phyloP scores from a whole-genome alignment of 1,140 invertebrate species.

The Agrypnia vestita region DNA sequence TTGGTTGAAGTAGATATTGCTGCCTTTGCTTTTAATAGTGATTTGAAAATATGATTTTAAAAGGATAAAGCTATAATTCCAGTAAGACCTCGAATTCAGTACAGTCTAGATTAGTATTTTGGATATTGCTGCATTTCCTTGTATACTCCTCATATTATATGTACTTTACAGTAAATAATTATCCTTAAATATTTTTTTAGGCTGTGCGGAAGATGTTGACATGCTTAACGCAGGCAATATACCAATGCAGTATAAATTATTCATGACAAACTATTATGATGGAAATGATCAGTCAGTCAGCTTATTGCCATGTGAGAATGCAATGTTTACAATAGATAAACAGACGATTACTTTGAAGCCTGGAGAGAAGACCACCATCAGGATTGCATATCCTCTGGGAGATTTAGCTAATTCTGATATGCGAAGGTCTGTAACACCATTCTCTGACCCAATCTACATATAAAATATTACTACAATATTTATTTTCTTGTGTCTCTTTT shows the following conservation, averaged over 20 bases:
- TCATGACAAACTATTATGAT: constrained; percentile 44
- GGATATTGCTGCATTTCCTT: no score
- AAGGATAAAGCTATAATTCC: no score
- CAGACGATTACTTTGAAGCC: constrained; percentile 32
- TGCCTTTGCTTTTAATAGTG: no score
- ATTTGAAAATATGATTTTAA: no score
- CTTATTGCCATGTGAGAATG: constrained; percentile 48
- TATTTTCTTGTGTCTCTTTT: no score
- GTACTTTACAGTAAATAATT: not conserved
- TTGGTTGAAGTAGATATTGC: no score
- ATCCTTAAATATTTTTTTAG: constrained; percentile 16
- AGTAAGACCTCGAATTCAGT: no score
- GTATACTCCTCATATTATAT: no score
- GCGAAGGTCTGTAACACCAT: constrained; percentile 30
- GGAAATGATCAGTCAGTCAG: not conserved
- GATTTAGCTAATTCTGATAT: not conserved
- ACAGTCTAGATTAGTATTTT: no score
- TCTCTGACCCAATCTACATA: not conserved
- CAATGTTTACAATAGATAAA: constrained; percentile 47
- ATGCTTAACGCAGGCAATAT: constrained; percentile 55
- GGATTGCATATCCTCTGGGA: constrained; percentile 38
- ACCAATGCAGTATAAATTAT: constrained; percentile 51
- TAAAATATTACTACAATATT: no score
- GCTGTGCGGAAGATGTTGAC: constrained; percentile 52
- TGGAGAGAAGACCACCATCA: constrained; percentile 42